phyloP scores from a whole-genome alignment of 2,797 vertebrate species.

The Cossypha dichroa region DNA sequence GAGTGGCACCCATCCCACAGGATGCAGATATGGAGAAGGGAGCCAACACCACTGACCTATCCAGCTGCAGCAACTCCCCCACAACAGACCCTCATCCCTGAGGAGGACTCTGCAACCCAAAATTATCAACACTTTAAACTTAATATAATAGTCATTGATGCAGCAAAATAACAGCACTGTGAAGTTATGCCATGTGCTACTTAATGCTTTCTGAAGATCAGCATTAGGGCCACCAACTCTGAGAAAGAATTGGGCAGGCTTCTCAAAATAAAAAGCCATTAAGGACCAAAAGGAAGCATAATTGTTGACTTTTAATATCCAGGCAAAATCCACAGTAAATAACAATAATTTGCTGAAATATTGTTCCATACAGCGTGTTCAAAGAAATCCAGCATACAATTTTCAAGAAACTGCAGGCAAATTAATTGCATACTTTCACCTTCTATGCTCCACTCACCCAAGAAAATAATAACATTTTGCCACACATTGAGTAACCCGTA shows the following conservation, averaged over 20 bases:
- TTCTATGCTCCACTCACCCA: constrained; percentile 64
- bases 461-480: constrained; percentile 71
- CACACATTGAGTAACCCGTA: constrained; percentile 46
- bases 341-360: constrained; percentile 80
- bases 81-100: accelerated
- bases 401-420: constrained; percentile 74
- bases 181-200: neutral
- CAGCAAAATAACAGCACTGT: neutral
- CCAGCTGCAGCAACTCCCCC: neutral
- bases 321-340: constrained; percentile 77
- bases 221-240: constrained; percentile 5
- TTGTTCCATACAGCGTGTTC: constrained; percentile 65
- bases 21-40: neutral
- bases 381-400: constrained; percentile 79
- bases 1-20: neutral
- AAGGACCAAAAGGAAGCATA: constrained; percentile 67
- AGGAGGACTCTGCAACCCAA: neutral
- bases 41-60: neutral
- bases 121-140: neutral
- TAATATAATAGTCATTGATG: accelerated
- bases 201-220: constrained; percentile 29
- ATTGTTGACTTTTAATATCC: constrained; percentile 77
- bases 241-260: constrained; percentile 64
- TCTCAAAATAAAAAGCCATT: constrained; percentile 76
- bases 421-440: constrained; percentile 80